Percentiles rank a stretch among this genome's conserved stretches.
These are phyloP conservation scores for Cheirogaleus medius DNA, from an alignment of 2,113 vertebrate genomes.

Conservation along the genomic window DNA sequence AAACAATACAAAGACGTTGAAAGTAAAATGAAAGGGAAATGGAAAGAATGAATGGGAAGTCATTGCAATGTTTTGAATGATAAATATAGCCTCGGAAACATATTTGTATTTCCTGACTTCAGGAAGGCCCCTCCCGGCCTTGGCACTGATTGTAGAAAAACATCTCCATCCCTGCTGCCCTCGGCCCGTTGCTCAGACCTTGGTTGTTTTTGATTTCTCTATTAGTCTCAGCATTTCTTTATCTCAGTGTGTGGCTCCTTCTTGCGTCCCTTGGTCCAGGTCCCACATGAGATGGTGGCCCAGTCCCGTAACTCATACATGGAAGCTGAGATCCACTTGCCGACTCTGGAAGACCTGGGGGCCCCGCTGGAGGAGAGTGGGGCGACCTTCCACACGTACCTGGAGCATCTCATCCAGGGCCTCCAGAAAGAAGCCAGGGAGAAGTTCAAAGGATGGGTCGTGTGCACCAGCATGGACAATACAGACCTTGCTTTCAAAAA, in stretches of 20 bases:
- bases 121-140: neutral
- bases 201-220: neutral
- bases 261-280: conserved; percentile 81
- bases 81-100: conserved; percentile 8
- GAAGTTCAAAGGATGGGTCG: conserved; percentile 96
- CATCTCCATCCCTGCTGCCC: neutral
- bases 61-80: neutral
- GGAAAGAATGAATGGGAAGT: neutral
- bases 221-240: neutral
- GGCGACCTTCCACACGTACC: conserved; percentile 88
- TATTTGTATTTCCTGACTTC: neutral
- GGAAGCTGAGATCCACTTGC: conserved; percentile 92
- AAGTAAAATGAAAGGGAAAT: neutral
- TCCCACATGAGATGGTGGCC: conserved; percentile 94
- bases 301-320: conserved; percentile 94
- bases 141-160: neutral
- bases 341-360: conserved; percentile 91
- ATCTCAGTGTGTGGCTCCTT: neutral
- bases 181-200: neutral
- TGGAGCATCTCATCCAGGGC: conserved; percentile 91
- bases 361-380: conserved; percentile 91
- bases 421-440: conserved; percentile 95
- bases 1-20: conserved; percentile 13
- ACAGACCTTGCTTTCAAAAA: conserved; percentile 96
- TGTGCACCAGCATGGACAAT: conserved; percentile 91